phyloP scores from a whole-genome alignment of 2,113 vertebrate genomes.

The Agelaius phoeniceus region DNA sequence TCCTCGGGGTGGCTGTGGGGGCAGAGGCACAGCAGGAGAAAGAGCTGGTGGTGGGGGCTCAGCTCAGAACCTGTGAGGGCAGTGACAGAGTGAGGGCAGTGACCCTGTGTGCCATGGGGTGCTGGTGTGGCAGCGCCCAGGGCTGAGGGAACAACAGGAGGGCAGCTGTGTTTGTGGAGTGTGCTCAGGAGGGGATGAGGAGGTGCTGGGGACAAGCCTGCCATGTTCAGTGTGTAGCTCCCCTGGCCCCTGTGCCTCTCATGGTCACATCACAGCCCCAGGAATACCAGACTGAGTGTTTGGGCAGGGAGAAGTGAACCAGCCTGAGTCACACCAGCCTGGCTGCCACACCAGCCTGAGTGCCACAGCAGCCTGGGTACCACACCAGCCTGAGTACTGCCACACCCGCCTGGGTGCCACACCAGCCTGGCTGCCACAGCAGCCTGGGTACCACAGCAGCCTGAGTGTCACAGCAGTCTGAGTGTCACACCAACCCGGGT shows the following conservation, averaged over 20 bases:
- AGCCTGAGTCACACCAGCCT: background rate
- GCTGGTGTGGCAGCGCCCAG: background rate
- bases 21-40: too few species aligned
- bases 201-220: background rate
- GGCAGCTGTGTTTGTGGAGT: background rate
- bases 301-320: background rate
- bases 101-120: accelerated
- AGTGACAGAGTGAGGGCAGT: too few species aligned
- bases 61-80: too few species aligned
- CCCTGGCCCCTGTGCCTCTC: background rate
- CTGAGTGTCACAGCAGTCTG: too few species aligned
- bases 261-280: background rate
- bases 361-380: too few species aligned
- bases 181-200: background rate
- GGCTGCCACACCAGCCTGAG: too few species aligned
- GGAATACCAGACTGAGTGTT: background rate
- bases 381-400: too few species aligned
- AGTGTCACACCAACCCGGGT: accelerated
- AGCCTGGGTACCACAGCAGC: too few species aligned
- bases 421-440: too few species aligned
- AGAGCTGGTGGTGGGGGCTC: too few species aligned
- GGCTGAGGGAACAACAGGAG: background rate
- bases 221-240: background rate
- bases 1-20: accelerated
- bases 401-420: too few species aligned